Conservation (phyloP, 2,113 vertebrate genomes). For the Cheilinus undulatus region DNA sequence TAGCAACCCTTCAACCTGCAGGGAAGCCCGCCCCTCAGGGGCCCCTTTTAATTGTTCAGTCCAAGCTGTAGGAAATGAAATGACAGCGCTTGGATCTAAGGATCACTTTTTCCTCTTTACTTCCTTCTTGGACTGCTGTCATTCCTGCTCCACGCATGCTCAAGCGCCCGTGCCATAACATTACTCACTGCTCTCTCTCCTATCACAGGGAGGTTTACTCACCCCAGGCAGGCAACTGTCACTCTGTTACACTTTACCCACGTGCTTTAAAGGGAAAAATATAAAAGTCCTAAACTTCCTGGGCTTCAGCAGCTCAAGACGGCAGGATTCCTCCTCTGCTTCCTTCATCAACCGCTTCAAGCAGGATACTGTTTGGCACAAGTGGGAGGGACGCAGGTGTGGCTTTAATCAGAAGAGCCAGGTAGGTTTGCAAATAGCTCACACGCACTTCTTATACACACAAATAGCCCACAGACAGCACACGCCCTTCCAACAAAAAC, state of each 20-base stretch:
- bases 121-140: conserved; percentile 45
- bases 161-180: conserved; percentile 2
- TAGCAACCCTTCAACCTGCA: conserved; percentile 73
- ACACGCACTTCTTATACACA: conserved; percentile 21
- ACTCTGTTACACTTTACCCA: conserved; percentile 26
- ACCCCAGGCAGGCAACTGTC: conserved; percentile 25
- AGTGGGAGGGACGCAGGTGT: conserved; percentile 74
- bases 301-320: background rate
- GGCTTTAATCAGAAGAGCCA: conserved; percentile 60
- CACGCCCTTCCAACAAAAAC: conserved; percentile 69
- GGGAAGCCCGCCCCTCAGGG: conserved; percentile 71
- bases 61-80: conserved; percentile 47
- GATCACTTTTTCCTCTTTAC: conserved; percentile 44
- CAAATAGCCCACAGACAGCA: conserved; percentile 62
- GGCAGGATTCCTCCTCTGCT: conserved; percentile 41
- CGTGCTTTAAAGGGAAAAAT: background rate
- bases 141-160: conserved; percentile 54
- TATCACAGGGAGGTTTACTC: conserved; percentile 39
- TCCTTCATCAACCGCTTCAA: conserved; percentile 49
- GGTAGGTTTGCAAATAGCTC: conserved; percentile 71
- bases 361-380: conserved; percentile 49
- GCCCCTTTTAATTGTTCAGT: conserved; percentile 72
- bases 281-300: conserved; percentile 29
- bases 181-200: conserved; percentile 43
- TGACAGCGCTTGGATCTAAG: conserved; percentile 36